These are phyloP conservation scores for Steromphala cineraria DNA, from an alignment of 2,888 invertebrate genomes.

Conservation along the genomic window DNA sequence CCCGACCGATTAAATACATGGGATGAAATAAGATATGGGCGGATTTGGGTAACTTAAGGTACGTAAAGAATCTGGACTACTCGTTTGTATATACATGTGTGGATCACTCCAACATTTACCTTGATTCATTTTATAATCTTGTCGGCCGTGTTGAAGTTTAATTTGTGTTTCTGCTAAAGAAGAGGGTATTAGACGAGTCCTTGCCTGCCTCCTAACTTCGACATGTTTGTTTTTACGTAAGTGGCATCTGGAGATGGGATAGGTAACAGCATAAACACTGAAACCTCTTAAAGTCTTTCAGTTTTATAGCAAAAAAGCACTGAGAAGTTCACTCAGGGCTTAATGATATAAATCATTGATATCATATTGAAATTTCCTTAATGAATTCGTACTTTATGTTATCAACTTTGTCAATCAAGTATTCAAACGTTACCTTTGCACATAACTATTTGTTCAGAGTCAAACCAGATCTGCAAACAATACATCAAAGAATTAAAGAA, in stretches of 20 bases:
- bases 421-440: too few species aligned
- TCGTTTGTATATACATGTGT: conserved; percentile 3
- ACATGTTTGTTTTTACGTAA: not conserved
- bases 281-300: not conserved
- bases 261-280: not conserved
- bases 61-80: not conserved
- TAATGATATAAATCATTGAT: too few species aligned
- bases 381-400: too few species aligned
- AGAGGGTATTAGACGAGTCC: not conserved
- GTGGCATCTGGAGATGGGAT: not conserved
- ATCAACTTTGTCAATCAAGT: too few species aligned
- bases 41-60: not conserved
- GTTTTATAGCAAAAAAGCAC: not conserved
- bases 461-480: too few species aligned
- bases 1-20: not conserved
- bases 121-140: not conserved
- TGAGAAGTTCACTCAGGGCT: not conserved
- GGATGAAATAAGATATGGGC: not conserved
- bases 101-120: not conserved
- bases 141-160: not conserved
- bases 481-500: too few species aligned
- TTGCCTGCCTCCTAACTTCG: not conserved
- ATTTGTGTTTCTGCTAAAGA: not conserved
- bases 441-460: too few species aligned
- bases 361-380: too few species aligned